Evolutionary conservation across 2,797 vertebrate species (phyloP), one percentile per base, ranked within the genome.

Genomic region (Linurgus olivaceus): DNA sequence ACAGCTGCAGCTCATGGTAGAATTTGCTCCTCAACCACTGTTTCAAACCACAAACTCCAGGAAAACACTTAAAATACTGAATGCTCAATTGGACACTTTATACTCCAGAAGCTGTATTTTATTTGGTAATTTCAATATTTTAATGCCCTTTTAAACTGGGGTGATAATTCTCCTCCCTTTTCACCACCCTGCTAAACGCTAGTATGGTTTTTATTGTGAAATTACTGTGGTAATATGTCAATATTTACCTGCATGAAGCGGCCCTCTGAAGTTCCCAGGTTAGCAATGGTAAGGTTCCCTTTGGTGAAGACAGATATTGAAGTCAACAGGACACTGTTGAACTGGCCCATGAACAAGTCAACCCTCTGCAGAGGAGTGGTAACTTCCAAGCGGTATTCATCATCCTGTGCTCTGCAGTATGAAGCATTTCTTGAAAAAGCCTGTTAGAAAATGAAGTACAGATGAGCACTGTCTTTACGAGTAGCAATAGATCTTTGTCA

Each of bases 161-260:
- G 20, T 10, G 90, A 82, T 50, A 87, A 15, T 65, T 59, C 40
- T 82, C 50, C n/a, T 40, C 42, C 18, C 51, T 68, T 84, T 86
- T 71, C 40, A 66, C 55, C 7, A 47, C 25, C 37, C 45, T 71
- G 29, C 38, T 75, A 51, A 94, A 89, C 7, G 14, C 37, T 14
- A 81, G 21, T 6, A 51, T 1, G 2, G 4, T 35, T 47, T 61
- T 51, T 54, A 63, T 11, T 31, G 33, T 40, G 54, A 92, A 81
- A 47, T 23, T 51, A 16, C 29, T 14, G 71, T 8, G 42, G 40
- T 2, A 28, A 70, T 1, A 3, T 29, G 35, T 52, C 59, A 82
- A 84, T 42, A 55, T 63, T 95, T 97, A 99, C 99, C 99, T 99
- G 99, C 86, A 99, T 98, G 96, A 99, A 99, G 40, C 98, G 98